Percentiles rank a stretch among this genome's conserved stretches.
Evolutionary conservation across 2,797 vertebrate species (phyloP).

Genomic region (Pseudochirops corinnae): DNA sequence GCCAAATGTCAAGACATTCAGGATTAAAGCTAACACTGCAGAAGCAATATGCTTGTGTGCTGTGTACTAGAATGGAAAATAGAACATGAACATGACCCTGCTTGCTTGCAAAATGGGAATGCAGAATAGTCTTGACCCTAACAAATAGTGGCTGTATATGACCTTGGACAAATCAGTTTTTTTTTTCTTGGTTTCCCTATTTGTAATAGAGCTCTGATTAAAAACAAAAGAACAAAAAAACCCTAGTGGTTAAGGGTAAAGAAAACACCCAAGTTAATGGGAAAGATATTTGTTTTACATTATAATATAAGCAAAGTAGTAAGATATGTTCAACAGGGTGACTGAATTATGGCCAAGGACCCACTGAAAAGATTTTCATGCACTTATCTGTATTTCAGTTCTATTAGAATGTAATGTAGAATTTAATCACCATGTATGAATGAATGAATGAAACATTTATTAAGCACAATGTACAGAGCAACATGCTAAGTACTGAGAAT

Average conservation of each 20-base stretch:
- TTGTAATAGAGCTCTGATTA: conserved; percentile 1
- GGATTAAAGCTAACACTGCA: conserved; percentile 7
- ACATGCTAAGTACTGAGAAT: background rate
- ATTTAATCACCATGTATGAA: background rate
- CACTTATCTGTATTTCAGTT: background rate
- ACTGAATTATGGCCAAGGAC: background rate
- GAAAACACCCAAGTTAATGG: background rate
- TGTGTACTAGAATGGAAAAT: background rate
- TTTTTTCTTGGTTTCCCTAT: conserved; percentile 34
- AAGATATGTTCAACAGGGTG: conserved; percentile 12
- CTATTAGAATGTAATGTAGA: background rate
- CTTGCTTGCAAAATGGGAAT: background rate
- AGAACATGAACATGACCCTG: background rate
- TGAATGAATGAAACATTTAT: background rate
- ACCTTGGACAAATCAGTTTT: conserved; percentile 3
- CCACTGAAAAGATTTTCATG: background rate
- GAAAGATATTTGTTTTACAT: conserved; percentile 4
- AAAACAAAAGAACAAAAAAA: background rate
- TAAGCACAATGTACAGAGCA: background rate
- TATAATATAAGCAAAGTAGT: background rate
- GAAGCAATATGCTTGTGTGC: background rate
- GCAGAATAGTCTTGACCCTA: background rate
- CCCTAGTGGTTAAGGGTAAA: background rate
- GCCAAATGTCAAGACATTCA: conserved; percentile 37
- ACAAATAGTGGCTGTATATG: background rate